Evolutionary conservation across 2,113 vertebrate genomes (phyloP), one percentile per base, ranked within the genome.

Genomic region (Scatophagus argus): DNA sequence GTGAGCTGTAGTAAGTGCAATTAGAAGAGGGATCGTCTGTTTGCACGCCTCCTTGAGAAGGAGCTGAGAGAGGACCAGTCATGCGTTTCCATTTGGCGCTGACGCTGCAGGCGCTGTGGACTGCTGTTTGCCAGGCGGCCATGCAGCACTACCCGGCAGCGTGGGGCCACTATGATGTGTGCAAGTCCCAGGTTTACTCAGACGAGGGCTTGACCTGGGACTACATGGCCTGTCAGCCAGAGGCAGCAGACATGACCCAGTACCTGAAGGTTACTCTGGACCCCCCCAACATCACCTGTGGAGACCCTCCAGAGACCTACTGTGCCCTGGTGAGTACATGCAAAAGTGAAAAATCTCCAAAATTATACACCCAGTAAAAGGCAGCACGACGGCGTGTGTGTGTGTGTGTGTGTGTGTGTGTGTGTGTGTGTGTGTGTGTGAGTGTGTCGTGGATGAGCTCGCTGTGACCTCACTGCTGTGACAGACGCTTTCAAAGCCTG

Each of bases 161-260:
- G 3, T 98, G 97, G 97, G 97, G 98, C 83, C 98, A 99, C 92
- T 99, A 99, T 44, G 98, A 99, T 0, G 95, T 99, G 68, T 99
- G 98, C 84, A 99, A 99, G 90, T 98, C 96, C 79, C 97, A 97
- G 89, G 93, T 98, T 87, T 98, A 97, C 91, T 96, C 97, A 0
- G 98, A 99, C 59, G 97, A 99, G 88, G 98, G 96, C 75, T 95
- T 97, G 73, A 95, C 97, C 76, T 99, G 98, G 98, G 98, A 99
- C 96, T 99, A 99, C 94, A 99, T 98, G 96, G 97, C 98, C 81
- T 99, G 98, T 92, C 98, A 99, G 82, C 98, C 98, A 0, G 98
- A 99, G 94, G 96, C 97, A 41, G 96, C 95, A 36, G 97, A 99
- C 90, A 98, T 99, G 98, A 99, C 98, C 90, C 96, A 96, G 79